Conservation (phyloP, 2,888 invertebrate species). For the Biston betularia region DNA sequence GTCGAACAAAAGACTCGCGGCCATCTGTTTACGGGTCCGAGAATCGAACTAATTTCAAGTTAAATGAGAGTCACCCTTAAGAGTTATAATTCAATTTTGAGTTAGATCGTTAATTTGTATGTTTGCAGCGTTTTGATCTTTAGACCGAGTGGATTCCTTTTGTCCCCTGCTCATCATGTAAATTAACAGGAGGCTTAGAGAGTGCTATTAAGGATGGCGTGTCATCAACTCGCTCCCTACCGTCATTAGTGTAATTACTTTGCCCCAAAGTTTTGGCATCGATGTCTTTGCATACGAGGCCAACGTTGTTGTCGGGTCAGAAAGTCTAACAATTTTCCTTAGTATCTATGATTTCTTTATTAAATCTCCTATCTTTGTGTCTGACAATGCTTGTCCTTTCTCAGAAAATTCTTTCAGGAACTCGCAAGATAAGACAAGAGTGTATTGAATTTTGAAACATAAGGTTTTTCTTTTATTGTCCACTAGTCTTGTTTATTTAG, state of each 20-base stretch:
- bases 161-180: constrained; percentile 46
- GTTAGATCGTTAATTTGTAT: constrained; percentile 54
- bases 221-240: constrained; percentile 56
- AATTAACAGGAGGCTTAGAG: constrained; percentile 45
- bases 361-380: constrained; percentile 71
- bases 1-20: constrained; percentile 75
- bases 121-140: constrained; percentile 47
- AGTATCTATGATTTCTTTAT: constrained; percentile 79
- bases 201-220: constrained; percentile 43
- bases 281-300: constrained; percentile 38
- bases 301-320: constrained; percentile 38
- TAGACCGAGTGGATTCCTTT: constrained; percentile 43
- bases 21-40: constrained; percentile 72
- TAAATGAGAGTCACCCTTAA: constrained; percentile 76
- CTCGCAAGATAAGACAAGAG: constrained; percentile 60
- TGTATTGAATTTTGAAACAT: constrained; percentile 80
- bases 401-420: constrained; percentile 64
- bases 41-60: constrained; percentile 76
- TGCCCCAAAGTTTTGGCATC: constrained; percentile 49
- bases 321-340: constrained; percentile 75
- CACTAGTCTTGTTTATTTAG: constrained; percentile 35
- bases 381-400: constrained; percentile 60
- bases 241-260: constrained; percentile 71
- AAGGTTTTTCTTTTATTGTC: constrained; percentile 66
- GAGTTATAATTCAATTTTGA: constrained; percentile 76